phyloP scores from a whole-genome alignment of 2,888 invertebrate genomes.

The Megaustenia siamemsis region DNA sequence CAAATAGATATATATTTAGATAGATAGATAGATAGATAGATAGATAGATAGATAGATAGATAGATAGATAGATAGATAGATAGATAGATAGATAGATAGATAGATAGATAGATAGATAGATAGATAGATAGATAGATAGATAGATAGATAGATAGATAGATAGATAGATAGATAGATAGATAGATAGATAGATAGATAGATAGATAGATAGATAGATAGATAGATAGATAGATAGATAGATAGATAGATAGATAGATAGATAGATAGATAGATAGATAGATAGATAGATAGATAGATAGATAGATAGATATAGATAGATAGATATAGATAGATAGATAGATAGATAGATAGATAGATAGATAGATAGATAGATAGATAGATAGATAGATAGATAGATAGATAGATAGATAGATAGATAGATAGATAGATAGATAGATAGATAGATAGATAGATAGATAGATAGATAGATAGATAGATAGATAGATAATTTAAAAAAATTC shows the following conservation, averaged over 20 bases:
- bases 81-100: constrained; percentile 37
- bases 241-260: constrained; percentile 31
- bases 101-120: constrained; percentile 39
- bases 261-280: constrained; percentile 32
- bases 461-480: neutral
- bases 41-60: constrained; percentile 35
- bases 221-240: constrained; percentile 3
- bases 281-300: constrained; percentile 48
- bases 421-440: neutral
- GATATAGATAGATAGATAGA: neutral
- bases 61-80: constrained; percentile 23
- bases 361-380: neutral
- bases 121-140: neutral
- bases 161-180: neutral
- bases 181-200: neutral
- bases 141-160: neutral
- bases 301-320: too few relatives aligned
- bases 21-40: constrained; percentile 30
- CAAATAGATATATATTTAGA: too few relatives aligned
- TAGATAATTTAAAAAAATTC: neutral
- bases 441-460: constrained; percentile 12
- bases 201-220: neutral
- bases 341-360: neutral
- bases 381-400: neutral
- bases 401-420: neutral